Percentiles rank a stretch among this genome's conserved stretches.
Conservation (phyloP, 2,113 vertebrate genomes). For the Ptyas mucosa region DNA sequence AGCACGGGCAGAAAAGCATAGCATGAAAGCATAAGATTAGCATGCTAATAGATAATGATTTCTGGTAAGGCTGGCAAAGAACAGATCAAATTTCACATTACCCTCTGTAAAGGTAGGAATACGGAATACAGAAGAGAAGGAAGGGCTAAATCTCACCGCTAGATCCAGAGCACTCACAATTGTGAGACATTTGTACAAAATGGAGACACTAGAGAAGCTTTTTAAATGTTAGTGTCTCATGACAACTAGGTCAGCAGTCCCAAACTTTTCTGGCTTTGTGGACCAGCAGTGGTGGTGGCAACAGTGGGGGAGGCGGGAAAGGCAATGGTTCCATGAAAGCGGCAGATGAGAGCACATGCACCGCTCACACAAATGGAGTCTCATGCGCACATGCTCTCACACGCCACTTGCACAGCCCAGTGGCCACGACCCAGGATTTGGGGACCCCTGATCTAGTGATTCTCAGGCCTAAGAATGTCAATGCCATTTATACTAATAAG, state of each 20-base stretch:
- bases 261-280: background rate
- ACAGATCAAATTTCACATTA: background rate
- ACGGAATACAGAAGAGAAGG: background rate
- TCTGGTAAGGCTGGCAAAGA: background rate
- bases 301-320: background rate
- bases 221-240: background rate
- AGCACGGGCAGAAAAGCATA: background rate
- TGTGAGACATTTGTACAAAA: background rate
- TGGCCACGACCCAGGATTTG: background rate
- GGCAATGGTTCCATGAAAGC: background rate
- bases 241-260: background rate
- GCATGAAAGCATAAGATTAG: background rate
- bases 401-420: background rate
- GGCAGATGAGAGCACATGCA: background rate
- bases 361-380: too few relatives aligned
- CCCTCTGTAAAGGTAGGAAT: background rate
- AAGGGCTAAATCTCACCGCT: background rate
- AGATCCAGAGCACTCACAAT: background rate
- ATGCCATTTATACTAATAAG: background rate
- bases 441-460: background rate
- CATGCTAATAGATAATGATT: background rate
- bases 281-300: background rate
- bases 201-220: background rate
- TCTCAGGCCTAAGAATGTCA: background rate
- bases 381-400: too few relatives aligned